phyloP scores from a whole-genome alignment of 2,113 vertebrate genomes.

The Mastomys natalensis region DNA sequence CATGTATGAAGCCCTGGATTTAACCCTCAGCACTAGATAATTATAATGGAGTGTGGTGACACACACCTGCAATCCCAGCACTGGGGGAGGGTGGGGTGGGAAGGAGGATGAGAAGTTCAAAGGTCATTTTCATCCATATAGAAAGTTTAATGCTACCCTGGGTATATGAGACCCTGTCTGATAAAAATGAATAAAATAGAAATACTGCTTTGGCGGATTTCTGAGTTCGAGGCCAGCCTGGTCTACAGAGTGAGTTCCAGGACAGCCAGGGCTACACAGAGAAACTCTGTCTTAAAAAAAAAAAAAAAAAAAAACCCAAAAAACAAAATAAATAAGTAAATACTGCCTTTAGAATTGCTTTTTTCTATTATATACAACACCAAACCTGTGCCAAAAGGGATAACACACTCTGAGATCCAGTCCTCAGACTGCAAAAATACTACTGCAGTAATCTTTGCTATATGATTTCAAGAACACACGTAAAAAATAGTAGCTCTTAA shows the following conservation, averaged over 20 bases:
- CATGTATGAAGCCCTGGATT: background rate
- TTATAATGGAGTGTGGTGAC: too few relatives aligned
- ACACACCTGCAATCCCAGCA: background rate
- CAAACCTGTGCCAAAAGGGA: background rate
- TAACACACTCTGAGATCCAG: background rate
- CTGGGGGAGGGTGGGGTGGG: fast-evolving
- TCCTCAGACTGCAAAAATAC: background rate
- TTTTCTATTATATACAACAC: background rate
- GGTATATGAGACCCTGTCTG: background rate
- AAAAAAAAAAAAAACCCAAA: too few relatives aligned
- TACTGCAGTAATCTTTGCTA: background rate
- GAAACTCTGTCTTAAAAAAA: too few relatives aligned
- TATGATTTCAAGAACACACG: background rate
- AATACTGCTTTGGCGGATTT: too few relatives aligned
- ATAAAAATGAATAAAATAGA: background rate
- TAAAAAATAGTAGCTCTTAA: slow-evolving; percentile 8
- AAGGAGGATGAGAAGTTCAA: background rate
- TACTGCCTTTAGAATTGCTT: background rate
- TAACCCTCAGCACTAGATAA: background rate
- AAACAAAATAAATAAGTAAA: too few relatives aligned
- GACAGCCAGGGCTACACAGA: too few relatives aligned
- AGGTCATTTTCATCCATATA: background rate
- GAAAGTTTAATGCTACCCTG: background rate
- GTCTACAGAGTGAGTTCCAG: too few relatives aligned
- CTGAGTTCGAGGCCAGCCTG: too few relatives aligned